Conservation (phyloP, 2,888 invertebrate species). For the Dynastes tityus region DNA sequence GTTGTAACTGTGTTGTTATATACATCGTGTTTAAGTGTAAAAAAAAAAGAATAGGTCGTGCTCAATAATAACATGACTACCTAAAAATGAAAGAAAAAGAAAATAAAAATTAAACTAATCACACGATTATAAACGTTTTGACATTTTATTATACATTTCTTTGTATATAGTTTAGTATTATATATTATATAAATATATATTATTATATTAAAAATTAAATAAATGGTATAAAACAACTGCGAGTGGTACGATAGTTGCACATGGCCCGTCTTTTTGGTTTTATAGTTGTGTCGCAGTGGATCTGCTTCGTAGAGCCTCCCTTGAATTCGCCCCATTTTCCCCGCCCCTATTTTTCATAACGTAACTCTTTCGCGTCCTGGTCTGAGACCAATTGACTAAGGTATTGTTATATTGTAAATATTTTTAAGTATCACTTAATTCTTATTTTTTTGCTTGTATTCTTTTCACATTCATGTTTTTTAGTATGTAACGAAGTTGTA, state of each 20-base stretch:
- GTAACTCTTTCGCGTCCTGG: slow-evolving; percentile 66
- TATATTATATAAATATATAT: slow-evolving; percentile 50
- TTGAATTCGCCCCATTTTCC: not conserved
- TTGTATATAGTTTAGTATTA: slow-evolving; percentile 65
- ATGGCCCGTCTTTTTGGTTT: slow-evolving; percentile 53
- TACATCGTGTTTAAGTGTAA: slow-evolving; percentile 69
- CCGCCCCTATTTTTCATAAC: slow-evolving; percentile 62
- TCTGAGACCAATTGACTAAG: slow-evolving; percentile 69
- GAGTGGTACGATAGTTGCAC: slow-evolving; percentile 52
- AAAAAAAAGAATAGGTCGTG: slow-evolving; percentile 63
- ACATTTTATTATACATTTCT: slow-evolving; percentile 60
- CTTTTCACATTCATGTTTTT: slow-evolving; percentile 70
- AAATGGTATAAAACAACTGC: slow-evolving; percentile 52
- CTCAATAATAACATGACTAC: slow-evolving; percentile 70
- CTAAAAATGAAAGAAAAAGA: slow-evolving; percentile 64
- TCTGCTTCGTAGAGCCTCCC: slow-evolving; percentile 68
- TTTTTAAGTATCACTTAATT: slow-evolving; percentile 71
- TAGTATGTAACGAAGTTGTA: slow-evolving; percentile 71
- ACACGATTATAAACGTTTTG: slow-evolving; percentile 50
- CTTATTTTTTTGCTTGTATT: slow-evolving; percentile 68
- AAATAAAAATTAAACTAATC: slow-evolving; percentile 61
- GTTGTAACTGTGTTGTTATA: slow-evolving; percentile 72
- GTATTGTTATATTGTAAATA: slow-evolving; percentile 72
- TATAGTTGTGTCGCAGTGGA: slow-evolving; percentile 60
- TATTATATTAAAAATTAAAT: slow-evolving; percentile 42